Evolutionary conservation across 2,797 vertebrate genomes (phyloP).

Genomic region (Chrysocyon brachyurus): DNA sequence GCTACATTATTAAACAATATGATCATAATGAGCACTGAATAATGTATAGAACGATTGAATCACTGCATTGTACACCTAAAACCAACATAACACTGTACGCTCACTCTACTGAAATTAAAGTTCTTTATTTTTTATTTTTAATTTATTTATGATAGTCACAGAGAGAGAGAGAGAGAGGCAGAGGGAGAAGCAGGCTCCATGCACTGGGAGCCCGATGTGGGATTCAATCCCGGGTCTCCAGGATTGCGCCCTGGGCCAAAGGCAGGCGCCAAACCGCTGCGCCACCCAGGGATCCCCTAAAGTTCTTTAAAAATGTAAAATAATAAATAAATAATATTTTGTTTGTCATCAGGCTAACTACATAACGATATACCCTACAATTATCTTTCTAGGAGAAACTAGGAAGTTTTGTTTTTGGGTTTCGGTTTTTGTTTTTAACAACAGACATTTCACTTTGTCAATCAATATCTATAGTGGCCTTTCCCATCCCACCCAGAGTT

Average conservation of each 20-base stretch:
- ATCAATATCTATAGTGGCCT: not conserved
- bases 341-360: slow-evolving; percentile 28
- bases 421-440: not conserved
- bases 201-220: too few species aligned
- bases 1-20: slow-evolving; percentile 39
- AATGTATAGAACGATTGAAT: not conserved
- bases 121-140: not conserved
- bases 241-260: too few species aligned
- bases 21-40: not conserved
- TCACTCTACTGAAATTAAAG: not conserved
- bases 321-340: slow-evolving; percentile 28
- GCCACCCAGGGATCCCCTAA: not conserved
- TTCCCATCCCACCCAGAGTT: not conserved
- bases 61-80: not conserved
- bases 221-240: too few species aligned
- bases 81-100: not conserved
- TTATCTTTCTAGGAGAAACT: slow-evolving; percentile 60
- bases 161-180: too few species aligned
- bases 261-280: too few species aligned
- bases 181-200: too few species aligned
- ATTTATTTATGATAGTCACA: too few species aligned
- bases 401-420: not conserved
- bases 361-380: not conserved
- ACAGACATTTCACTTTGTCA: slow-evolving; percentile 8
- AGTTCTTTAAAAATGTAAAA: not conserved